These are phyloP conservation scores for Raillietiella orientalis DNA, from an alignment of 2,888 invertebrate genomes.

Conservation along the genomic window DNA sequence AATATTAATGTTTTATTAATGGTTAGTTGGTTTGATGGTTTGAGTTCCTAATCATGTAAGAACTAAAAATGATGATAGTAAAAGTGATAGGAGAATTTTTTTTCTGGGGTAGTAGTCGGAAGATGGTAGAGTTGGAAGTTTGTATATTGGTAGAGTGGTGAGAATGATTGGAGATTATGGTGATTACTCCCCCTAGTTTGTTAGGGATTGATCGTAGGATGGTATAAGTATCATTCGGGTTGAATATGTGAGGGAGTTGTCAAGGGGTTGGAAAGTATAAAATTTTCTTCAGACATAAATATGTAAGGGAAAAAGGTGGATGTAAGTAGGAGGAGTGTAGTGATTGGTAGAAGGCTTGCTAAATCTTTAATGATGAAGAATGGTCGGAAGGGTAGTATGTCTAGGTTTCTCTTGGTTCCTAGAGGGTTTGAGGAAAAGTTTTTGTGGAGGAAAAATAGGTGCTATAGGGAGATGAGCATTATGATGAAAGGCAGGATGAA, in stretches of 20 bases:
- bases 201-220: conserved; percentile 46
- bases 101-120: too few relatives aligned
- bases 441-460: conserved; percentile 28
- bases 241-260: conserved; percentile 38
- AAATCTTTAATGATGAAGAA: conserved; percentile 29
- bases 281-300: conserved; percentile 36
- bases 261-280: conserved; percentile 29
- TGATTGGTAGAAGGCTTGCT: conserved; percentile 22
- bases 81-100: too few relatives aligned
- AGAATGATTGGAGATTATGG: too few relatives aligned
- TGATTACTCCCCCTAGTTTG: conserved; percentile 39
- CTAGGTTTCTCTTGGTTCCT: conserved; percentile 25
- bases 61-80: too few relatives aligned
- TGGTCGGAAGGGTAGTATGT: conserved; percentile 32
- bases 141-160: too few relatives aligned
- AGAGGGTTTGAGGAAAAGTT: conserved; percentile 30
- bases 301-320: conserved; percentile 21
- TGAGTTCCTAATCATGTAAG: too few relatives aligned
- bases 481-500: conserved; percentile 36
- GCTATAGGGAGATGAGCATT: conserved; percentile 22
- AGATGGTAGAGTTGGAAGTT: too few relatives aligned
- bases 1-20: conserved; percentile 12
- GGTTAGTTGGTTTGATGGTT: too few relatives aligned
- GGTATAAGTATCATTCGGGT: conserved; percentile 51
- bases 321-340: conserved; percentile 19